phyloP scores from a whole-genome alignment of 1,140 invertebrate genomes.

The Drosophila azteca region DNA sequence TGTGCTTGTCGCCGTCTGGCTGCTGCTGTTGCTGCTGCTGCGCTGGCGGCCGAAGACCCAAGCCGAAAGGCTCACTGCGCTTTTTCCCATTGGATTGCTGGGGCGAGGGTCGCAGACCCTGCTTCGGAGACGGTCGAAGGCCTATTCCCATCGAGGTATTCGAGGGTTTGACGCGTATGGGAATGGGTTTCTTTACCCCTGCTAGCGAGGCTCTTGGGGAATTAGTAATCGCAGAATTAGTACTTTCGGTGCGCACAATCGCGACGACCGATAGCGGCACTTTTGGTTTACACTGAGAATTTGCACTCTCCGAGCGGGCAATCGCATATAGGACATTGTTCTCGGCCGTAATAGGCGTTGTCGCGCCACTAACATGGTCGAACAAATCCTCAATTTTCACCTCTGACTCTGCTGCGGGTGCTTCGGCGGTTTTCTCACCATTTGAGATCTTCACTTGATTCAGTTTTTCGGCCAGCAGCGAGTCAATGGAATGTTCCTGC shows the following conservation, averaged over 20 bases:
- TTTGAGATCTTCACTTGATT: constrained; percentile 65
- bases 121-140: background rate
- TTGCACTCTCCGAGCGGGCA: constrained; percentile 68
- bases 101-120: too few relatives aligned
- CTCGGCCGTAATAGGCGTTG: constrained; percentile 66
- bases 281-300: constrained; percentile 41
- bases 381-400: constrained; percentile 19
- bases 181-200: constrained; percentile 67
- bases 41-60: too few relatives aligned
- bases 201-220: too few relatives aligned
- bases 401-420: background rate
- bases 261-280: background rate
- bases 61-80: too few relatives aligned
- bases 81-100: constrained; percentile 1
- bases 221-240: too few relatives aligned
- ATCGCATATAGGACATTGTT: constrained; percentile 79
- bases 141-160: background rate
- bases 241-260: background rate
- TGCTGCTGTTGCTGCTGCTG: constrained; percentile 1
- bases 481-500: constrained; percentile 68
- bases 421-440: constrained; percentile 19
- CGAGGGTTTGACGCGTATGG: constrained; percentile 36
- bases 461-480: constrained; percentile 48
- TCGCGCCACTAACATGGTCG: constrained; percentile 34
- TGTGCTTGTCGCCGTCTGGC: constrained; percentile 12